phyloP scores from a whole-genome alignment of 2,888 invertebrate species.

The Heliconius sara region DNA sequence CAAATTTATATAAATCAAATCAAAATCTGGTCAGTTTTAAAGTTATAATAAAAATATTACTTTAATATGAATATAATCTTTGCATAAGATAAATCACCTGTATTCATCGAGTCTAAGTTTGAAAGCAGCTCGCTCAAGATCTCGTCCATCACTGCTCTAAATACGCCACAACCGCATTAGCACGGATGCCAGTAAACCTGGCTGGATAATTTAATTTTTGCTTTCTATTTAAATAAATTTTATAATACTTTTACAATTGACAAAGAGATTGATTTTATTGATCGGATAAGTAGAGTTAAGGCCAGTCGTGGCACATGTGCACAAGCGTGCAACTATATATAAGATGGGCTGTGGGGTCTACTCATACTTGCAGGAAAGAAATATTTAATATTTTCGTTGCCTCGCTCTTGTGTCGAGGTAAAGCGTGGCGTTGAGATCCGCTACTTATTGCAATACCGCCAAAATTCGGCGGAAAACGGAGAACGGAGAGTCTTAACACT shows the following conservation, averaged over 20 bases:
- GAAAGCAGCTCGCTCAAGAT: constrained; percentile 48
- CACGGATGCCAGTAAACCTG: constrained; percentile 23
- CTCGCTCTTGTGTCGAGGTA: no score
- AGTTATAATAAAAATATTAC: neutral
- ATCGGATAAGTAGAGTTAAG: neutral
- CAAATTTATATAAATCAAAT: neutral
- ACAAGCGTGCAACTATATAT: neutral
- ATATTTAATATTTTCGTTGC: neutral
- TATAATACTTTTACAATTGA: neutral
- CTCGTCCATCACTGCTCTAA: constrained; percentile 58
- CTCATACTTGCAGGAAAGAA: no score
- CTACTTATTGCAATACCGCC: no score
- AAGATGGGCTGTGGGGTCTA: neutral
- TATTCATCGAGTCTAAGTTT: constrained; percentile 56
- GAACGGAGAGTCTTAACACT: no score
- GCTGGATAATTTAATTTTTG: constrained; percentile 22
- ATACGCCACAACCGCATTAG: constrained; percentile 48
- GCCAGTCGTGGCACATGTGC: neutral
- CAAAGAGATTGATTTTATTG: neutral
- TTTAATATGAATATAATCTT: constrained; percentile 45
- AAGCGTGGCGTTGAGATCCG: no score
- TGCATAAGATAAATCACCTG: constrained; percentile 52
- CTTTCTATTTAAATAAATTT: neutral
- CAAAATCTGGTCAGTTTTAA: neutral
- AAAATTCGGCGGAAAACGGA: no score